Evolutionary conservation across 2,888 invertebrate species (phyloP).

Genomic region (Amiota mariae): DNA sequence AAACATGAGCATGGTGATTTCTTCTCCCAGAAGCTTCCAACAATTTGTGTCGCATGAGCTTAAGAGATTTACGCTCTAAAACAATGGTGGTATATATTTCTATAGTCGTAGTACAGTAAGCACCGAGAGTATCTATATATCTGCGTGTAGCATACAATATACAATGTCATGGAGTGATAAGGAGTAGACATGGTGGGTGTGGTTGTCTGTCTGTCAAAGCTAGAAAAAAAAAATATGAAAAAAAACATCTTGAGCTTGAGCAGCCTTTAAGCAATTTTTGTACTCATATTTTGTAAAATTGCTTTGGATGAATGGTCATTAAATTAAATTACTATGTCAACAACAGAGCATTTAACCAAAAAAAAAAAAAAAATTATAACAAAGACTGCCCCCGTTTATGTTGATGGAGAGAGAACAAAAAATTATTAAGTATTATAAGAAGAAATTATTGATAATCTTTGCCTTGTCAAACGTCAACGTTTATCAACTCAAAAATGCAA

Average conservation of each 20-base stretch:
- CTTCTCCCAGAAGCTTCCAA: neutral
- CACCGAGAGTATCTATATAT: too few relatives aligned
- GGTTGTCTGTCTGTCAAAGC: too few relatives aligned
- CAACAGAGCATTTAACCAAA: neutral
- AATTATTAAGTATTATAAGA: too few relatives aligned
- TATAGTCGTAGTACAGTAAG: too few relatives aligned
- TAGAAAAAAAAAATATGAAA: too few relatives aligned
- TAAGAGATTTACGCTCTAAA: slow-evolving; percentile 9
- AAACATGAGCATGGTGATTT: neutral
- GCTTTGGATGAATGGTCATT: slow-evolving; percentile 5
- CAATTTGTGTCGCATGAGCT: slow-evolving; percentile 17
- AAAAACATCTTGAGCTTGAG: too few relatives aligned
- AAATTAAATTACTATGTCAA: slow-evolving; percentile 20
- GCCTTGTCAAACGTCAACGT: neutral
- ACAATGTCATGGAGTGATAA: too few relatives aligned
- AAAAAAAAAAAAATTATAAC: slow-evolving; percentile 8
- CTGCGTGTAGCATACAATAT: neutral
- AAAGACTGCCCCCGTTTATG: neutral
- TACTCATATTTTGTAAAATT: neutral
- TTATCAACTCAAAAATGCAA: too few relatives aligned
- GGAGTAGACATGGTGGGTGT: too few relatives aligned
- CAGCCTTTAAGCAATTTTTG: too few relatives aligned
- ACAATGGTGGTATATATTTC: too few relatives aligned
- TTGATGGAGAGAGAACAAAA: neutral
- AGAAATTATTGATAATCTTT: neutral